Evolutionary conservation across 2,797 vertebrate genomes (phyloP), one percentile per base, ranked within the genome.

Genomic region (Masticophis lateralis): DNA sequence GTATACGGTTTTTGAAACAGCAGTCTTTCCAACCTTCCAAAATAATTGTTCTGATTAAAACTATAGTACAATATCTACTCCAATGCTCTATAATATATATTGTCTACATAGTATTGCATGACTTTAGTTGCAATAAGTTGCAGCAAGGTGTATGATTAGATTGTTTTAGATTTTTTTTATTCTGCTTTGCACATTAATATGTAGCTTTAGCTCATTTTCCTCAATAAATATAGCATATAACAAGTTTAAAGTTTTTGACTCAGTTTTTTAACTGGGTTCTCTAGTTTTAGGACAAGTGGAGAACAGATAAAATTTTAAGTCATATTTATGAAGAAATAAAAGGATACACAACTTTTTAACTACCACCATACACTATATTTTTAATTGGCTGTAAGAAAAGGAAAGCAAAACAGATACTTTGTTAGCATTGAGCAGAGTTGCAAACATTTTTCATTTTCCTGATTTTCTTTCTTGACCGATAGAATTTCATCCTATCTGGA

Each of bases 71-170:
- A 92, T 92, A 0, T 57, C 18, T 0, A 0, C 32, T 61, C 90
- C 94, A 94, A 94, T 37, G 20, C 4, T 74, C 61, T 79, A 43
- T 43, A 90, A 47, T 79, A 91, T 93, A 87, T 93, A 88, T 96
- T 95, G 83, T 47, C 63, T 87, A 20, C n/a, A 4, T 28, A n/a
- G n/a, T 74, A 88, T 91, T 92, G 53, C 93, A 87, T 91, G 94
- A 86, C 86, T 90, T 28, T n/a, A 89, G 91, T 28, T 5, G 37
- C 5, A 51, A 37, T 27, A 0, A 1, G 6, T 11, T 86, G 74
- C 37, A 83, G 9, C 10, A 83, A 83, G 20, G 37, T 79, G 37
- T 83, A 47, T 11, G 37, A 2, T 83, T 83, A 12, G 37, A 11
- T 47, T 25, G 20, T 83, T 37, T 37, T 32, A 74, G 66, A 74